Evolutionary conservation across 2,113 vertebrate genomes (phyloP).

Genomic region (Chlamydotis undulata): DNA sequence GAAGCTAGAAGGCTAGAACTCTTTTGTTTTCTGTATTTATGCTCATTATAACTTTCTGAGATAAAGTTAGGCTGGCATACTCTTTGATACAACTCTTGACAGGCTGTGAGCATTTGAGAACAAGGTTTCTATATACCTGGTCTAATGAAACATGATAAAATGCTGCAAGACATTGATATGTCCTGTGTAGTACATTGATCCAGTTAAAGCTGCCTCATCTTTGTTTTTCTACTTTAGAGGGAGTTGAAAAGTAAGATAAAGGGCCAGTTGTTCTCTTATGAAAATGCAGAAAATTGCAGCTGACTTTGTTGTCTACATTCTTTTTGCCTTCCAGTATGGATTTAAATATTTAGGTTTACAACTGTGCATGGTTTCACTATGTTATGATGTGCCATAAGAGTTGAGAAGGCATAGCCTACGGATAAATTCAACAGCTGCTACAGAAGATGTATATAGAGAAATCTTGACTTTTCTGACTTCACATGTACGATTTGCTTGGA

Average conservation of each 20-base stretch:
- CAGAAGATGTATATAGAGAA: background rate
- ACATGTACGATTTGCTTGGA: background rate
- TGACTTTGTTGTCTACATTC: conserved; percentile 22
- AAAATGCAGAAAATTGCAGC: conserved; percentile 26
- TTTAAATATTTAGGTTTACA: conserved; percentile 41
- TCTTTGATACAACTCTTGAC: background rate
- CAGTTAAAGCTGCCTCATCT: background rate
- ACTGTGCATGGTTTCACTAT: background rate
- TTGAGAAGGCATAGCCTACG: background rate
- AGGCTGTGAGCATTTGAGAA: background rate
- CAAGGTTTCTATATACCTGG: background rate
- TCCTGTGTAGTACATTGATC: background rate
- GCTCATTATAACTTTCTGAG: background rate
- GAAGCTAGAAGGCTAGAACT: background rate
- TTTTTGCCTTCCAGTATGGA: conserved; percentile 14
- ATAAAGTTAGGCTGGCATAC: background rate
- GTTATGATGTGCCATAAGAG: background rate
- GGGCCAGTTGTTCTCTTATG: background rate
- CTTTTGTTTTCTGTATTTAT: background rate
- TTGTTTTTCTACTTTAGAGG: background rate
- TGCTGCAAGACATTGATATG: background rate
- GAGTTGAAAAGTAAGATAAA: background rate
- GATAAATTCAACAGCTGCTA: conserved; percentile 32
- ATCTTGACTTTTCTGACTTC: background rate
- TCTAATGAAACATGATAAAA: background rate